Percentiles rank a stretch among this genome's conserved stretches.
These are phyloP conservation scores for Gracilinanus agilis DNA, from an alignment of 2,113 vertebrate genomes.

Conservation along the genomic window DNA sequence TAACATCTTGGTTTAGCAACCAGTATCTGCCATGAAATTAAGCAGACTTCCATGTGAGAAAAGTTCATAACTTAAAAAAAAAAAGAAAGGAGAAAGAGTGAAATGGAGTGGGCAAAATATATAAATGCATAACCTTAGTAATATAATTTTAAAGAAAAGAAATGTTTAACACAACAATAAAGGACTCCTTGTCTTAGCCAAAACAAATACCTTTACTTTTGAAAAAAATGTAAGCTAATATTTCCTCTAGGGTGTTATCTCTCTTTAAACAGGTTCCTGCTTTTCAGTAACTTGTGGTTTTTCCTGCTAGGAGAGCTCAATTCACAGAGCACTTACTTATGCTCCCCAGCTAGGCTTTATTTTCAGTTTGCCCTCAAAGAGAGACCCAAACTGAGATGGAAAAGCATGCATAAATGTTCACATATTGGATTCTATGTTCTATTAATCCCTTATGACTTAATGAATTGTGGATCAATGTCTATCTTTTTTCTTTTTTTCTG, in stretches of 20 bases:
- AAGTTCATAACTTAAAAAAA: constrained; percentile 28
- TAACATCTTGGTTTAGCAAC: neutral
- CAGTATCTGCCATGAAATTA: constrained; percentile 25
- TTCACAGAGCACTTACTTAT: constrained; percentile 7
- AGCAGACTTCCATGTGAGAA: neutral
- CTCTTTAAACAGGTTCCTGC: constrained; percentile 34
- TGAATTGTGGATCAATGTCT: neutral
- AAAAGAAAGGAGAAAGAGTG: constrained; percentile 23
- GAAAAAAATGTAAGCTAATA: neutral
- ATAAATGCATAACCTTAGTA: neutral
- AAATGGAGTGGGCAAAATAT: neutral
- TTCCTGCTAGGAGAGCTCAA: neutral
- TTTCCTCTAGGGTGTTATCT: neutral
- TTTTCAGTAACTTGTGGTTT: neutral
- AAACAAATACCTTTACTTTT: constrained; percentile 2
- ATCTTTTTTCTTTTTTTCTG: constrained; percentile 13
- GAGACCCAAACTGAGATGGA: constrained; percentile 23
- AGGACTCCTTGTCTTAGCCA: neutral
- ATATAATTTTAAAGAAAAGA: constrained; percentile 1
- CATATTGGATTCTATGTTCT: neutral
- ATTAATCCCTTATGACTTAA: neutral
- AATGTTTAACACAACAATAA: neutral
- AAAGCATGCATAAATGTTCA: neutral
- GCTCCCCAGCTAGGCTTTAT: neutral
- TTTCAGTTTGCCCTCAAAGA: constrained; percentile 11